Base-by-base conservation (phyloP, 2,888 invertebrate species). In the Hydriomena furcata region DNA sequence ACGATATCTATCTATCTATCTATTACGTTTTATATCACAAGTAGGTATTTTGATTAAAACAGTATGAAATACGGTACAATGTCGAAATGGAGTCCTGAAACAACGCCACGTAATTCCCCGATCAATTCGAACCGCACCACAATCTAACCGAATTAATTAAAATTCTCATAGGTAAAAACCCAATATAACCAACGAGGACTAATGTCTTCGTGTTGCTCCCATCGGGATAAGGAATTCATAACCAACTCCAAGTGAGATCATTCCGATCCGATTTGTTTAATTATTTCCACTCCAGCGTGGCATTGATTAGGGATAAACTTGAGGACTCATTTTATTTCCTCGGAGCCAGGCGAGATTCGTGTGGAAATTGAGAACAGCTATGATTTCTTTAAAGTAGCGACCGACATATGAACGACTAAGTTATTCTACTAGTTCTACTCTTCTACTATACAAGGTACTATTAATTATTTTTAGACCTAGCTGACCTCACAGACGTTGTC, bases 191-290 rank as follows among this genome's bases (percentile, higher is more conserved):
- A 40, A 53, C 47, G 47, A 52, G 57, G 47, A 53, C 49, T 57
- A 50, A 57, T 55, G 55, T 52, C 44, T 53, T 51, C 40, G 42
- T 30, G 21, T 38, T 40, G 46, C 24, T 49, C 60, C 59, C 58
- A 47, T 46, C 32, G 60, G 60, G 51, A 60, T 57, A 57, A 44
- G 55, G 48, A 57, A 56, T 60, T 63, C 53, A 61, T 61, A 58
- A 63, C 43, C 41, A 47, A 50, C 54, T 57, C 51, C 25, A 44
- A 58, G 32, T 48, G 47, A 55, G 40, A 57, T 54, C 44, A 61
- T 60, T 57, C 55, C 51, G 47, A 58, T 62, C 60, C 47, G 55
- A 58, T 61, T 61, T 55, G 53, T 51, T 50, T 46, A 62, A 63
- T 60, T 52, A 52, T 47, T 43, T 47, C 32, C 31, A 37, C 32